Percentiles rank a stretch among this genome's conserved stretches.
Conservation (phyloP, 1,140 invertebrate genomes). For the Hydropsyche tenuis region DNA sequence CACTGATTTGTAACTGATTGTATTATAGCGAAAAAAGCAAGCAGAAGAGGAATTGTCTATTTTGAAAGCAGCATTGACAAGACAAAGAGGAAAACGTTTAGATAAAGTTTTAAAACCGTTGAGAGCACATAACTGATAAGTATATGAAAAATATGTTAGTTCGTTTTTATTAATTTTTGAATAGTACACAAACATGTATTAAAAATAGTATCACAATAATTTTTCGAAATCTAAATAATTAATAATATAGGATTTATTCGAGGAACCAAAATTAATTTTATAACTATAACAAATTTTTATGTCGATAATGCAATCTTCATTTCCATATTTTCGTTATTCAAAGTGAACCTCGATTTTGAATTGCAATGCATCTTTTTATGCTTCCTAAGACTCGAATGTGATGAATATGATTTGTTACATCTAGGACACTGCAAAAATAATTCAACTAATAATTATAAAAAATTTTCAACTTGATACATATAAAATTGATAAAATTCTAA, state of each 20-base stretch:
- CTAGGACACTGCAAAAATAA: constrained; percentile 39
- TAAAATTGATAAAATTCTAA: constrained; percentile 7
- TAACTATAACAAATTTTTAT: too few species aligned
- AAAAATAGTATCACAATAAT: constrained; percentile 11
- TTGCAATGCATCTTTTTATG: constrained; percentile 43
- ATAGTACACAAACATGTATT: neutral
- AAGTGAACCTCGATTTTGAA: neutral
- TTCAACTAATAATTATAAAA: neutral
- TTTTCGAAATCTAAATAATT: too few species aligned
- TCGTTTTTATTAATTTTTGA: neutral
- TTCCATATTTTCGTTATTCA: neutral
- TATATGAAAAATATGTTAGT: neutral
- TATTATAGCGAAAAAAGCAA: constrained; percentile 59
- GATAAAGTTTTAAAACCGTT: constrained; percentile 22
- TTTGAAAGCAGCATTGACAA: constrained; percentile 41
- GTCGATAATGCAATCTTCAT: neutral
- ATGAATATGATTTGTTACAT: constrained; percentile 72
- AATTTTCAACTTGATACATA: neutral
- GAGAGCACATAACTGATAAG: neutral
- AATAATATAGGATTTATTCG: too few species aligned
- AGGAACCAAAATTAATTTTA: too few species aligned
- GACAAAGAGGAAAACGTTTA: constrained; percentile 34
- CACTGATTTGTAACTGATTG: too few species aligned
- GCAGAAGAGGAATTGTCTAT: constrained; percentile 55
- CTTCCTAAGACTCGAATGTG: constrained; percentile 57